Conservation (phyloP, 2,797 vertebrate species). For the Tangara arthus region DNA sequence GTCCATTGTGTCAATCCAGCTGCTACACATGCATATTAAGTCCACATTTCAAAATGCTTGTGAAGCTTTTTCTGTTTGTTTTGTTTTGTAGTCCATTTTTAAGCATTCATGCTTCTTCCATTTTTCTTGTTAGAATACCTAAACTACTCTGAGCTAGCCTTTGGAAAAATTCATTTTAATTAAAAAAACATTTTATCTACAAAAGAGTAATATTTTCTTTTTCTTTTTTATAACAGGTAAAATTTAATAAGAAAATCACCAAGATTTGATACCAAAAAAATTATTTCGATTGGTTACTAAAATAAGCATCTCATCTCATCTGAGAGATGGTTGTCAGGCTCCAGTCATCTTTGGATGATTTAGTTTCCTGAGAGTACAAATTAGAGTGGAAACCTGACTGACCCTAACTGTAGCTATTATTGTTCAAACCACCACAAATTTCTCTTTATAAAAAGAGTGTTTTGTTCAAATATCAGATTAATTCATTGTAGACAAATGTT, state of each 20-base stretch:
- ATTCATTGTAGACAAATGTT: conserved; percentile 6
- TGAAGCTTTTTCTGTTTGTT: conserved; percentile 62
- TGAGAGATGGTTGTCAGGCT: neutral
- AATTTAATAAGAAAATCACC: neutral
- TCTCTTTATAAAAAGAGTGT: neutral
- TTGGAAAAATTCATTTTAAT: conserved; percentile 14
- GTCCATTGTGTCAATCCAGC: conserved; percentile 75
- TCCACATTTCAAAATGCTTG: conserved; percentile 73
- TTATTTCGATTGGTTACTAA: neutral
- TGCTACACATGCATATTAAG: conserved; percentile 67
- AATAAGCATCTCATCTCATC: neutral
- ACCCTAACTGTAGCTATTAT: neutral
- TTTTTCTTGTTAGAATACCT: neutral
- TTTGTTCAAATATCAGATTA: conserved; percentile 15
- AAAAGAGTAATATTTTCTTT: neutral
- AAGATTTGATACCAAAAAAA: neutral
- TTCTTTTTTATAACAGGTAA: neutral
- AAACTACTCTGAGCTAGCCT: neutral
- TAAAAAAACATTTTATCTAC: neutral
- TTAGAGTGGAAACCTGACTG: conserved; percentile 12
- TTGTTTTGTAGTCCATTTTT: conserved; percentile 35
- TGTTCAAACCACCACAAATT: neutral
- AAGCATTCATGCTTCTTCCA: conserved; percentile 32
- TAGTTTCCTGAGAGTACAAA: neutral
- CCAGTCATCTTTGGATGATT: neutral